phyloP scores from a whole-genome alignment of 2,797 vertebrate species.

The Apogon talboti region DNA sequence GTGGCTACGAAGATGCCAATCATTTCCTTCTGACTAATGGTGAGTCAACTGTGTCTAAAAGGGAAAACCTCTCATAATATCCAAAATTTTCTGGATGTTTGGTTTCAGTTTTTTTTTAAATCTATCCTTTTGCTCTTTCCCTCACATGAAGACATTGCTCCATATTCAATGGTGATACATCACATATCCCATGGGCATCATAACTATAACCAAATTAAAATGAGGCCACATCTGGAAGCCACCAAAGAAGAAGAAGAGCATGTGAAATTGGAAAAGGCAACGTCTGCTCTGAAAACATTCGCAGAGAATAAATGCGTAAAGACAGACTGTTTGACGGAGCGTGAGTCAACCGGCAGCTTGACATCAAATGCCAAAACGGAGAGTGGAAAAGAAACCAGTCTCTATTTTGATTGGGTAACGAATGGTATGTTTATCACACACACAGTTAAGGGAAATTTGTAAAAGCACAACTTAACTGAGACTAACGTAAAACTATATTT shows the following conservation, averaged over 20 bases:
- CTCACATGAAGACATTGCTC: conserved; percentile 38
- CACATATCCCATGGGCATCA: not conserved
- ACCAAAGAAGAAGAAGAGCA: conserved; percentile 30
- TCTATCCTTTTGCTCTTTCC: not conserved
- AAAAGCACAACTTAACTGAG: not conserved
- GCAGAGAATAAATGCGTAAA: not conserved
- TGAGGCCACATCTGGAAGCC: not conserved
- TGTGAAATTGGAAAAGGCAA: conserved; percentile 19
- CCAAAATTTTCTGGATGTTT: too few species aligned
- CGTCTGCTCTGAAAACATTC: conserved; percentile 9
- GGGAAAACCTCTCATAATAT: not conserved
- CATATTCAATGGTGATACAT: conserved; percentile 6
- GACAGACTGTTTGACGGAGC: not conserved
- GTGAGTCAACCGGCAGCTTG: not conserved
- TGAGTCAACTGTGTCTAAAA: conserved; percentile 68
- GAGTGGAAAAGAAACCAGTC: conserved; percentile 5
- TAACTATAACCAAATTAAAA: not conserved
- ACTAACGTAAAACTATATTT: too few species aligned
- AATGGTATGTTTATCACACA: conserved; percentile 49
- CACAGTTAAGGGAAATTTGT: not conserved
- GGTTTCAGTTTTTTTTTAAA: too few species aligned
- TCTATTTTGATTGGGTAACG: conserved; percentile 41
- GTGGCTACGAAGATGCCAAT: conserved; percentile 87
- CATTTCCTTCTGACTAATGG: conserved; percentile 85
- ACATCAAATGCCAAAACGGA: not conserved